Evolutionary conservation across 2,888 invertebrate genomes (phyloP), one percentile per base, ranked within the genome.

Genomic region (Thyatira batis): DNA sequence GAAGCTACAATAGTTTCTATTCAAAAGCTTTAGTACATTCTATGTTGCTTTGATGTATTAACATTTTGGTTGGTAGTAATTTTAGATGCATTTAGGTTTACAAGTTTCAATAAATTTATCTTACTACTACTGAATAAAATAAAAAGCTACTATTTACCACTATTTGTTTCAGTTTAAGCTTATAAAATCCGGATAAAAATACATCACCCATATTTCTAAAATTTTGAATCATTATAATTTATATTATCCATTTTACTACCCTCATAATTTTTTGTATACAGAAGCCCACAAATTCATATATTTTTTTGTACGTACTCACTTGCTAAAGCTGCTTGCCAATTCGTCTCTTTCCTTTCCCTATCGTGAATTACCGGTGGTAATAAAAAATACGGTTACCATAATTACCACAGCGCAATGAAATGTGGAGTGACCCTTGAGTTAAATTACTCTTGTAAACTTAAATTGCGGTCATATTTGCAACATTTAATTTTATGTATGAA

Each of bases 1-100:
- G 58, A 66, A 70, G 67, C 69, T 67, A 50, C 54, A 58, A 70
- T 28, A 28, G 48, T 48, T 48, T 27, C 23, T 23, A 17, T 27
- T 27, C 10, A 10, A 17, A 20, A 3, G 10, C 13, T 10, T 17
- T 27, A 20, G 48, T 27, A 46, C 25, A 46, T 25, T 8, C 13
- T 9, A 46, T 25, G 13, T 45, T 5, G 9, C 21, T 45, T 6
- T 23, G 25, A 13, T 46, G 10, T 23, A 3, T 8, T 25, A 39
- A 33, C 33, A 23, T 23, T 13, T 6, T 13, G 13, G n/a, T 33
- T 13, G 3, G 6, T 3, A n/a, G 13, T 0, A 8, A 13, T 33
- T 33, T 33, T 33, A 23, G 6, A 23, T 3, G 23, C 6, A 23
- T 23, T 4, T 23, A 23, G 3, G 23, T 4, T 3, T 23, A 23